These are phyloP conservation scores for Homalodisca vitripennis DNA, from an alignment of 1,140 invertebrate species.

Conservation along the genomic window DNA sequence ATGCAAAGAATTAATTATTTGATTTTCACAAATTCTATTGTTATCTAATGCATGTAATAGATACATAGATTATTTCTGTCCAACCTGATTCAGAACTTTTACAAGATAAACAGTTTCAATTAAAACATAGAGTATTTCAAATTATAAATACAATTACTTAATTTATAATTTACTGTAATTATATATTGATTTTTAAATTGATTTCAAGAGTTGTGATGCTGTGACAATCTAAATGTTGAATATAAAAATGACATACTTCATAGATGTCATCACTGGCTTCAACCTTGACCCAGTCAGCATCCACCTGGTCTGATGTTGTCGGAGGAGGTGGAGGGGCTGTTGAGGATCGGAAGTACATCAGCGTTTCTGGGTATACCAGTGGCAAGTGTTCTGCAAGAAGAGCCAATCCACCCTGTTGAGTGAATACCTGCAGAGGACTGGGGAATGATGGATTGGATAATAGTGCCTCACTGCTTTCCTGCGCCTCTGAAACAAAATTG, in stretches of 20 bases:
- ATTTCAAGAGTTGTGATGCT: too few relatives aligned
- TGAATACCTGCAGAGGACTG: conserved; percentile 78
- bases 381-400: conserved; percentile 83
- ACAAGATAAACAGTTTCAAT: too few relatives aligned
- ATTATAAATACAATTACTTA: too few relatives aligned
- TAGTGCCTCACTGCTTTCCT: conserved; percentile 33
- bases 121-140: too few relatives aligned
- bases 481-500: not conserved
- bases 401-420: conserved; percentile 80
- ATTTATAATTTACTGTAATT: too few relatives aligned
- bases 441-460: conserved; percentile 52
- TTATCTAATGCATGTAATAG: too few relatives aligned
- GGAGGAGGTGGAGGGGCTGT: conserved; percentile 51
- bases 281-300: conserved; percentile 78
- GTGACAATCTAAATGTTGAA: too few relatives aligned
- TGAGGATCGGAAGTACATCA: conserved; percentile 21
- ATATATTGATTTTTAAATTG: too few relatives aligned
- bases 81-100: too few relatives aligned
- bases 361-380: conserved; percentile 73
- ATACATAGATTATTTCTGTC: too few relatives aligned
- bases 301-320: conserved; percentile 36
- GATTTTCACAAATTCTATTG: too few relatives aligned
- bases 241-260: conserved; percentile 55
- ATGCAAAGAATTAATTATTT: too few relatives aligned
- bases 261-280: conserved; percentile 69